Conservation (phyloP, 2,797 vertebrate genomes). For the Siniperca undulata region DNA sequence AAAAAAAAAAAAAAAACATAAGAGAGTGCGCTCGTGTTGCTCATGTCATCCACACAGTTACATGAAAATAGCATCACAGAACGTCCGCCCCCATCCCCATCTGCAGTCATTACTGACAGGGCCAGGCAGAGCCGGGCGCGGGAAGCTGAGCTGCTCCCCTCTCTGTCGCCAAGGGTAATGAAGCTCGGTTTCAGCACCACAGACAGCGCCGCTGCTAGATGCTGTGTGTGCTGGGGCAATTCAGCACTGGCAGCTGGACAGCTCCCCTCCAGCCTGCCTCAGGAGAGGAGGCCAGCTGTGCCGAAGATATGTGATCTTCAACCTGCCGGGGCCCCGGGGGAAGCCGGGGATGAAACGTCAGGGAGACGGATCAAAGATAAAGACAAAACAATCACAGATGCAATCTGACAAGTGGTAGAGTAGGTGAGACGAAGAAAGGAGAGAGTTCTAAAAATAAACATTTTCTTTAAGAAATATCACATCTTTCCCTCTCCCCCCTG, state of each 20-base stretch:
- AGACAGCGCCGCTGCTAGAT: conserved; percentile 33
- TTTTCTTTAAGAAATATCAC: conserved; percentile 27
- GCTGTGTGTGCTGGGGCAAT: background rate
- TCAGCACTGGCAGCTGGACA: conserved; percentile 59
- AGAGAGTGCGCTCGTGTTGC: conserved; percentile 14
- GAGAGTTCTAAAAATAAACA: background rate
- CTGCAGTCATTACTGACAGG: conserved; percentile 44
- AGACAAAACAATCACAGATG: conserved; percentile 40
- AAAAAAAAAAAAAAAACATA: background rate
- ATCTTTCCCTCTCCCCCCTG: background rate
- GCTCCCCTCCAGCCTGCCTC: conserved; percentile 43
- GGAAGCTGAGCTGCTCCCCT: background rate
- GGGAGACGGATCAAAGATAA: conserved; percentile 50
- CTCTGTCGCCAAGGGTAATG: background rate
- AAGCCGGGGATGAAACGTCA: conserved; percentile 1
- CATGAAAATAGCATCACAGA: conserved; percentile 61
- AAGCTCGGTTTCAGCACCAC: conserved; percentile 52
- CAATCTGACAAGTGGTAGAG: conserved; percentile 13
- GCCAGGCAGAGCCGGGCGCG: conserved; percentile 1
- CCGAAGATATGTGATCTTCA: conserved; percentile 41
- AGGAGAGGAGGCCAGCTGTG: conserved; percentile 34
- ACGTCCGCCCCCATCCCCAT: conserved; percentile 32
- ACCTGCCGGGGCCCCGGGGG: conserved; percentile 24
- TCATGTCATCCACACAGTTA: conserved; percentile 52
- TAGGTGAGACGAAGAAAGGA: conserved; percentile 10